phyloP scores from a whole-genome alignment of 1,140 invertebrate species.

The Drosophila novamexicana region DNA sequence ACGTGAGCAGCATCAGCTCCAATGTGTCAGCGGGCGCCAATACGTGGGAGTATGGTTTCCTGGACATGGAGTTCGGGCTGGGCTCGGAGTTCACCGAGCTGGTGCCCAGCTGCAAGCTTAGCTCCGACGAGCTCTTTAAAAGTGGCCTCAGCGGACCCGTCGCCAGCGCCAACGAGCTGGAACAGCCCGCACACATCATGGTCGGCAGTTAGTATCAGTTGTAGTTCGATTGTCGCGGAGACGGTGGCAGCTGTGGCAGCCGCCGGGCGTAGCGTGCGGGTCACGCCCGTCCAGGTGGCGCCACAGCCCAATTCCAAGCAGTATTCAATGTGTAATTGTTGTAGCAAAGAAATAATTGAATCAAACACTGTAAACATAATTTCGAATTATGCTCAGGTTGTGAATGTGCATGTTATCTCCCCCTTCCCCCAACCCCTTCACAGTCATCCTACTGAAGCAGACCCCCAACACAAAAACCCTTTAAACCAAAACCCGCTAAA shows the following conservation, averaged over 20 bases:
- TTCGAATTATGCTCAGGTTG: constrained; percentile 78
- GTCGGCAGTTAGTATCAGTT: constrained; percentile 84
- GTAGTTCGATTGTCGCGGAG: constrained; percentile 42
- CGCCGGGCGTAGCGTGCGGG: constrained; percentile 56
- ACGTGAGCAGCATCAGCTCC: constrained; percentile 76
- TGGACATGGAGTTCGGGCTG: constrained; percentile 86
- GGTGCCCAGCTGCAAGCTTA: constrained; percentile 87
- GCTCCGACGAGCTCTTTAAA: constrained; percentile 88
- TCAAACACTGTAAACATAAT: constrained; percentile 44
- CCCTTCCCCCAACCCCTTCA: neutral
- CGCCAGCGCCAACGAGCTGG: constrained; percentile 74
- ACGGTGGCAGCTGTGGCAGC: constrained; percentile 12
- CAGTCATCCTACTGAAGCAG: neutral
- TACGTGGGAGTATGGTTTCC: constrained; percentile 84
- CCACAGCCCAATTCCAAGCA: constrained; percentile 63
- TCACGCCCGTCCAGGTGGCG: constrained; percentile 45
- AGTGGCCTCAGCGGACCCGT: constrained; percentile 69
- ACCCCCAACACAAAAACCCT: constrained; percentile 3
- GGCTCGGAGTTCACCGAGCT: constrained; percentile 86
- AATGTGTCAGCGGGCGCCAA: constrained; percentile 66
- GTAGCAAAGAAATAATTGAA: constrained; percentile 8
- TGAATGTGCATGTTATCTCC: constrained; percentile 59
- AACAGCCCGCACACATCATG: constrained; percentile 83
- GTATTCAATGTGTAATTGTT: constrained; percentile 61
- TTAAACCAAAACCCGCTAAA: constrained; percentile 6